A percentile compares a stretch with the other conserved stretches of the same genome.
Conservation (phyloP, 2,888 invertebrate genomes). For the Flexamia atlantica region DNA sequence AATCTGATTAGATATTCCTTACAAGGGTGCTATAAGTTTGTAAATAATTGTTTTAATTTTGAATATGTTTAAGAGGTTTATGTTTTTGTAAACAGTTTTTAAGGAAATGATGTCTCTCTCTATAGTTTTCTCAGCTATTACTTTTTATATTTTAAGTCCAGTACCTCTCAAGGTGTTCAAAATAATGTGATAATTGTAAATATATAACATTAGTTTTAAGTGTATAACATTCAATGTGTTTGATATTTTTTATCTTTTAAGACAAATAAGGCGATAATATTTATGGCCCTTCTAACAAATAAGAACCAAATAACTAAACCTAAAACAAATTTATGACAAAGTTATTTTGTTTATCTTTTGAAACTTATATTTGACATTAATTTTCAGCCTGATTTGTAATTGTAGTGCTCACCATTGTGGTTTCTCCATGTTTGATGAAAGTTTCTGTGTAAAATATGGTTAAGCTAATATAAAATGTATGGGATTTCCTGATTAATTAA, state of each 20-base stretch:
- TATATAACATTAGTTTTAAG: neutral
- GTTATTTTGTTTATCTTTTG: no score
- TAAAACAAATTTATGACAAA: no score
- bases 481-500: no score
- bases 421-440: no score
- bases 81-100: neutral
- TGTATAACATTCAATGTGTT: neutral
- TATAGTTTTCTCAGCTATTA: neutral
- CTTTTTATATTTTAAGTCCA: neutral
- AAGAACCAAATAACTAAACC: no score
- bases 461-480: no score
- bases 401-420: no score
- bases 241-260: neutral
- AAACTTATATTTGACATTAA: no score
- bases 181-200: slow-evolving; percentile 37
- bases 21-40: neutral
- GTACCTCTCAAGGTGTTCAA: neutral
- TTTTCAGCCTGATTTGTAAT: no score
- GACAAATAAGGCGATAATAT: neutral
- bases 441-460: no score
- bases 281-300: neutral
- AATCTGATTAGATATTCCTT: neutral
- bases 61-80: no score
- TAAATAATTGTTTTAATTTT: neutral
- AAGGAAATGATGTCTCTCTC: neutral